Conservation (phyloP, 2,888 invertebrate species). For the Rotaria magnacalcarata region DNA sequence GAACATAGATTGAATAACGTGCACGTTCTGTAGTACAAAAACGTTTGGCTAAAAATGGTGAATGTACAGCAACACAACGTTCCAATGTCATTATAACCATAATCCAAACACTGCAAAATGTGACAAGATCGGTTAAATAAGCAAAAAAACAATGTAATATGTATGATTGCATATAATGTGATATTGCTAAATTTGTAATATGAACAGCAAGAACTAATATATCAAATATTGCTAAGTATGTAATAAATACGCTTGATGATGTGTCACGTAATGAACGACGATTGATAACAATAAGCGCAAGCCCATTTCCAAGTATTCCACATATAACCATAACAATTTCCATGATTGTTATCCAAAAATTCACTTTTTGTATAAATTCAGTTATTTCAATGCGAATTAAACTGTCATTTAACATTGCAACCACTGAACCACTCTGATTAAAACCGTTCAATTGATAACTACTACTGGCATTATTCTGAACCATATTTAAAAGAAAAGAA, state of each 20-base stretch:
- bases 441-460: not conserved
- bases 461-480: not conserved
- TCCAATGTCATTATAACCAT: slow-evolving; percentile 27
- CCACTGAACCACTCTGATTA: not conserved
- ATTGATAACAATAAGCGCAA: slow-evolving; percentile 19
- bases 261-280: slow-evolving; percentile 28
- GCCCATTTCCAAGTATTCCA: not conserved
- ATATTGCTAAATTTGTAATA: slow-evolving; percentile 20
- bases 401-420: not conserved
- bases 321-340: slow-evolving; percentile 7
- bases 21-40: slow-evolving; percentile 30
- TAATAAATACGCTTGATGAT: slow-evolving; percentile 12
- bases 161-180: not conserved
- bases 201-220: slow-evolving; percentile 17
- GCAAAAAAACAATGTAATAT: not conserved
- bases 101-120: slow-evolving; percentile 32
- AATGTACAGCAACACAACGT: slow-evolving; percentile 30
- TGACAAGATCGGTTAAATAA: slow-evolving; percentile 26
- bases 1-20: not conserved
- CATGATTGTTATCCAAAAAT: slow-evolving; percentile 15
- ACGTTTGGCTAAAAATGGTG: slow-evolving; percentile 26
- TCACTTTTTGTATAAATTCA: not conserved
- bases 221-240: slow-evolving; percentile 32
- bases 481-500: not conserved
- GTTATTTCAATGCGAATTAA: slow-evolving; percentile 6